Evolutionary conservation across 2,113 vertebrate species (phyloP), one percentile per base, ranked within the genome.

Genomic region (Ictalurus punctatus): DNA sequence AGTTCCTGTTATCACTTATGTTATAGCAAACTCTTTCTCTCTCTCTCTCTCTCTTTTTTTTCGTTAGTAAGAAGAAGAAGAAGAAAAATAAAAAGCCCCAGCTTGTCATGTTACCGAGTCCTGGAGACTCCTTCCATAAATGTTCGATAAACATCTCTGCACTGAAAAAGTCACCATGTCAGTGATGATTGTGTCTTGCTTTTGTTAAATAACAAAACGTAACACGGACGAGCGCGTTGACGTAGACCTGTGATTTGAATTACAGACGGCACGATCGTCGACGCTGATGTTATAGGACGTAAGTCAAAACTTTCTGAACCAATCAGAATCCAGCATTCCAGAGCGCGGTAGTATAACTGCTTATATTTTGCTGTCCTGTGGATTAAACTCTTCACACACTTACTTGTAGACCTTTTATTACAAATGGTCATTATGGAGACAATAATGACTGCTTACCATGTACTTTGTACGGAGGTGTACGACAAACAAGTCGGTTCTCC

Each of bases 101-200:
- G 74, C 40, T 48, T 48, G 23, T 78, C 27, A 34, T 54, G 14
- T 17, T 56, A 16, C 27, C 1, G 52, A 30, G 25, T 27, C 56
- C 78, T 56, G 27, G 78, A 80, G 78, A 48, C 48, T 80, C 76
- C 76, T 80, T 76, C 37, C 37, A 9, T 76, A 76, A 25, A 76
- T 25, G 73, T 44, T 44, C 48, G 25, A 76, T 76, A 76, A 76
- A 44, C 37, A 12, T 48, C 21, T 23, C 3, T 0, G 10, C 3
- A 73, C 30, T 19, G 6, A 37, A 8, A 37, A 37, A 37, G 40
- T 30, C 78, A 34, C 8, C n/a, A 34, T 56, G n/a, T 54, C 16
- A 56, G 3, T 14, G 10, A 52, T 14, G 3, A 78, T 44, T 44
- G 9, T 40, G 6, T 17, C 34, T 34, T 6, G 5, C 30, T 34